Evolutionary conservation across 2,888 invertebrate genomes (phyloP).

Genomic region (Phrixothrix hirtus): DNA sequence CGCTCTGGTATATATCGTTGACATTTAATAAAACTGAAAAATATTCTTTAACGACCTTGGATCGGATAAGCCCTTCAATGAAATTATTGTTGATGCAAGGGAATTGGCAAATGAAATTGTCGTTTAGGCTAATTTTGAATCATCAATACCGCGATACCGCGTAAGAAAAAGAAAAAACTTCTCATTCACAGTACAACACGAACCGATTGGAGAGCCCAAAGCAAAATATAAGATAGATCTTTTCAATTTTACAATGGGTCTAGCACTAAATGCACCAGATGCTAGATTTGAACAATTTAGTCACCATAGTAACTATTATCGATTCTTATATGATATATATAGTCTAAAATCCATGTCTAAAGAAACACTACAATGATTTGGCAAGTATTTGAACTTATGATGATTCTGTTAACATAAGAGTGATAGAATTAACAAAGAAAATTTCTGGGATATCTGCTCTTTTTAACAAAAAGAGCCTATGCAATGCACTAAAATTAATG

Average conservation of each 20-base stretch:
- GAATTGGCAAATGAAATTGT: slow-evolving; percentile 34
- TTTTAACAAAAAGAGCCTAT: slow-evolving; percentile 17
- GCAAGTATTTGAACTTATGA: slow-evolving; percentile 24
- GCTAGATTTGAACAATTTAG: slow-evolving; percentile 30
- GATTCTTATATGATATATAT: slow-evolving; percentile 32
- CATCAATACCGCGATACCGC: slow-evolving; percentile 24
- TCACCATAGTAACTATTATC: slow-evolving; percentile 31
- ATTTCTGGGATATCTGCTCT: slow-evolving; percentile 19
- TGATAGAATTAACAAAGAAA: slow-evolving; percentile 24
- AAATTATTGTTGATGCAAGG: slow-evolving; percentile 35
- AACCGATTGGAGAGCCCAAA: slow-evolving; percentile 32
- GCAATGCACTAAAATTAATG: slow-evolving; percentile 4
- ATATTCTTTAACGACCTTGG: slow-evolving; percentile 34
- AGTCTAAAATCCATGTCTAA: slow-evolving; percentile 21
- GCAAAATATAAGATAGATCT: slow-evolving; percentile 33
- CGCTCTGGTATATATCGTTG: no score
- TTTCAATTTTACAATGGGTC: slow-evolving; percentile 29
- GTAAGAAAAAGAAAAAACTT: slow-evolving; percentile 31
- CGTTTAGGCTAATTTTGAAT: slow-evolving; percentile 31
- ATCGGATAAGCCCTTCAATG: slow-evolving; percentile 34
- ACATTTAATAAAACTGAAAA: slow-evolving; percentile 35
- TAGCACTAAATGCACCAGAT: slow-evolving; percentile 30
- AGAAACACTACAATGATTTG: slow-evolving; percentile 23
- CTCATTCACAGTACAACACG: slow-evolving; percentile 29
- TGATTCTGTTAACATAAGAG: slow-evolving; percentile 19